Percentiles rank a stretch among this genome's conserved stretches.
Conservation (phyloP, 2,888 invertebrate species). For the Drosophila algonquin region DNA sequence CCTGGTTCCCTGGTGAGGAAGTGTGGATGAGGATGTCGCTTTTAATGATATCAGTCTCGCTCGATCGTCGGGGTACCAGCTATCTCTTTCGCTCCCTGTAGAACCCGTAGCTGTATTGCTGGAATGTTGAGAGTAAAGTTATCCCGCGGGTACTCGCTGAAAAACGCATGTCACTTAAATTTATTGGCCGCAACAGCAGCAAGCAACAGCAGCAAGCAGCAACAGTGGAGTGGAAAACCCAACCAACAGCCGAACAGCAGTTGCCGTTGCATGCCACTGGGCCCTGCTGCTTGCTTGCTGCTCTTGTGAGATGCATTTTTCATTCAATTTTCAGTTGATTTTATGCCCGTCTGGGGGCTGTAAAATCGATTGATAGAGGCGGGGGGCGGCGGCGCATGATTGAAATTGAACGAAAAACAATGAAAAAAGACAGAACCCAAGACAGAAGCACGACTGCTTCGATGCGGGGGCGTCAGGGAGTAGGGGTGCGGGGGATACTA, state of each 20-base stretch:
- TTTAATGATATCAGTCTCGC: constrained; percentile 72
- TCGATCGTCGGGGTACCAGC: constrained; percentile 42
- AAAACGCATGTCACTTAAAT: constrained; percentile 80
- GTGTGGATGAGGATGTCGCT: constrained; percentile 60
- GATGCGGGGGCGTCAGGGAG: constrained; percentile 10
- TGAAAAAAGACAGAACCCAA: background rate
- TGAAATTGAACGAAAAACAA: constrained; percentile 60
- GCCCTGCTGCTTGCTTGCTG: constrained; percentile 13
- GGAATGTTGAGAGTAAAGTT: constrained; percentile 75
- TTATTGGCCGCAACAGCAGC: constrained; percentile 70
- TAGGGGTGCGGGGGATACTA: constrained; percentile 13
- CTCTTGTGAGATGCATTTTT: constrained; percentile 74
- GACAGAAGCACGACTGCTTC: constrained; percentile 11
- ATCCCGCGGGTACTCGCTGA: constrained; percentile 77
- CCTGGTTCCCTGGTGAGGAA: constrained; percentile 6
- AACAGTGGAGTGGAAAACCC: constrained; percentile 20
- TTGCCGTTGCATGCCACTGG: constrained; percentile 18
- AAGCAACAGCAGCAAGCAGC: constrained; percentile 10
- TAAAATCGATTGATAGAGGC: constrained; percentile 77
- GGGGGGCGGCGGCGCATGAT: constrained; percentile 59
- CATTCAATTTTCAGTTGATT: constrained; percentile 72
- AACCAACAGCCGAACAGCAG: constrained; percentile 31
- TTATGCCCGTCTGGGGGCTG: constrained; percentile 63
- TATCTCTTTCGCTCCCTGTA: background rate
- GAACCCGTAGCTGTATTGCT: constrained; percentile 54